Base-by-base conservation (phyloP, 2,888 invertebrate genomes). In the Ceriagrion tenellum region DNA sequence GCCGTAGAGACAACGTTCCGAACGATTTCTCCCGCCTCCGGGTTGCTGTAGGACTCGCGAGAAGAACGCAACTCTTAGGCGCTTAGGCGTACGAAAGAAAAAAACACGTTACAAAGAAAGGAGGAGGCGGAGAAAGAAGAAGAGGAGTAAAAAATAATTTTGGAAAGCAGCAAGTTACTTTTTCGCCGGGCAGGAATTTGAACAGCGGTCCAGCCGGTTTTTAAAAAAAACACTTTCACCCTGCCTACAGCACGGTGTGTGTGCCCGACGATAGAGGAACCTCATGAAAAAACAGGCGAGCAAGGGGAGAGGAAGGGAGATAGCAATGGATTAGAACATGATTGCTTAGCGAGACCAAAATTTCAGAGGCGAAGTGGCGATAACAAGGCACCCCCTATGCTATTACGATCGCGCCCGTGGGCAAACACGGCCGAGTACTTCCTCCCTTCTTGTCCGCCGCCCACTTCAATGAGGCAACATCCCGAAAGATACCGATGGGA, bases 191-290 rank as follows among this genome's bases (percentile, higher is more conserved):
- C 12, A 13, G 30, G 81, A 81, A 81, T 93, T 69, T 93, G 35
- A 47, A 47, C n/a, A 47, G 47, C 74, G 93, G 47, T 93, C 69
- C 69, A 93, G 35, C 47, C 47, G 55, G 55, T 81, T 81, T 74
- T 81, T n/a, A n/a, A 89, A 89, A 47, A 59, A 59, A 93, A 40
- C 40, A 93, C 93, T 40, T 69, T 93, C 69, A 63, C 93, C 47
- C 91, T 55, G 12, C 47, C 47, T 47, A 47, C 63, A 63, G 23
- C 63, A 74, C n/a, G 30, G 40, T 69, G 69, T 69, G 63, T 13
- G 30, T 47, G 47, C 47, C 47, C 40, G 69, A 59, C 16, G 81
- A 35, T 35, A 12, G 35, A 35, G 26, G 12, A 59, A 12, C 59
- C 20, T 59, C 1, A 10, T 59, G 13, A 59, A 59, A 59, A 59